Conservation (phyloP, 1,140 invertebrate species). For the Zaprionus taronus region DNA sequence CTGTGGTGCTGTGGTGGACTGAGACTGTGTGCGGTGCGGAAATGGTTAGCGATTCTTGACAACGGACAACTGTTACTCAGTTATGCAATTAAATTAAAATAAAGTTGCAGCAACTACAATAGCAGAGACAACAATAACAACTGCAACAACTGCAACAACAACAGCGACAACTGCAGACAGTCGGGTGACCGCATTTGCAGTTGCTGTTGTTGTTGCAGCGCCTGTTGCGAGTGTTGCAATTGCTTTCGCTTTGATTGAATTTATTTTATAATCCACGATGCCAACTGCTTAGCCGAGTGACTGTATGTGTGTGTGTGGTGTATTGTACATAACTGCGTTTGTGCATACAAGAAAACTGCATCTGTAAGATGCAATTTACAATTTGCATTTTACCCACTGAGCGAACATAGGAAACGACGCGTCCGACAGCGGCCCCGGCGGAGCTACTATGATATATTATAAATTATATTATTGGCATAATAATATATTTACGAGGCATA, state of each 20-base stretch:
- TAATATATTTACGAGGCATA: conserved; percentile 60
- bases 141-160: conserved; percentile 26
- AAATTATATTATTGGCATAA: conserved; percentile 67
- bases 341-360: conserved; percentile 54
- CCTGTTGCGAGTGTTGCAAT: conserved; percentile 61
- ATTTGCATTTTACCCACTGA: conserved; percentile 63
- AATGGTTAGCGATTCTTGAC: conserved; percentile 74
- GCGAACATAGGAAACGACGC: conserved; percentile 58
- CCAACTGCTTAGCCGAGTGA: conserved; percentile 56
- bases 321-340: conserved; percentile 45
- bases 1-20: background rate
- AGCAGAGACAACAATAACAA: conserved; percentile 19
- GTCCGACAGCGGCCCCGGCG: conserved; percentile 32
- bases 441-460: conserved; percentile 32
- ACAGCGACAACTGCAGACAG: conserved; percentile 36
- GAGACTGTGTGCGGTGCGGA: conserved; percentile 43
- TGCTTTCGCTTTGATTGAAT: conserved; percentile 79
- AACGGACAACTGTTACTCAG: conserved; percentile 69
- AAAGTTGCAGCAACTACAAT: conserved; percentile 62
- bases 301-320: conserved; percentile 1
- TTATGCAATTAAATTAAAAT: conserved; percentile 76
- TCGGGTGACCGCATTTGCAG: conserved; percentile 51
- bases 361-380: conserved; percentile 76
- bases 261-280: conserved; percentile 74
- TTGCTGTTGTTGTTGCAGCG: conserved; percentile 37